Percentiles rank a stretch among this genome's conserved stretches.
phyloP scores from a whole-genome alignment of 2,888 invertebrate genomes.

The Congeria kusceri region DNA sequence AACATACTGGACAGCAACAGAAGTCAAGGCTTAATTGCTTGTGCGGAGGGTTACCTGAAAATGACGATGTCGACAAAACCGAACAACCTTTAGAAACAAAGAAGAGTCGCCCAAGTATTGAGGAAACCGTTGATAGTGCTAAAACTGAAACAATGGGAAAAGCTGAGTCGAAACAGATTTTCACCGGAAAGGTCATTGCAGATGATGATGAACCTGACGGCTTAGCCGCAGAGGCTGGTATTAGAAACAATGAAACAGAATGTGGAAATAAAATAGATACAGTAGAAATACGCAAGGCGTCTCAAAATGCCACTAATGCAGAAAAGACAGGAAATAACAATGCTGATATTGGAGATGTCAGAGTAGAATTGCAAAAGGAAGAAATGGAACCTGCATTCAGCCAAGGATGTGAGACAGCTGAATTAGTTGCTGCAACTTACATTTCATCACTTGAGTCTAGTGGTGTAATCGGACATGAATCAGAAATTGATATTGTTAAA shows the following conservation, averaged over 20 bases:
- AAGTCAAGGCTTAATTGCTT: slow-evolving; percentile 23
- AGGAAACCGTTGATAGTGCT: too few species aligned
- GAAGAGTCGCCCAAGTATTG: background rate
- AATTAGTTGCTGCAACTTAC: too few species aligned
- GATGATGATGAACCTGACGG: background rate
- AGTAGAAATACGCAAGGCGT: background rate
- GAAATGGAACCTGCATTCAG: background rate
- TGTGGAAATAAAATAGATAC: slow-evolving; percentile 1
- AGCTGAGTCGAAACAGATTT: slow-evolving; percentile 42
- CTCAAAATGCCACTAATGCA: background rate
- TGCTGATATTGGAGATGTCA: slow-evolving; percentile 1
- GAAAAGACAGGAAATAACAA: slow-evolving; percentile 3
- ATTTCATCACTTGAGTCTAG: too few species aligned
- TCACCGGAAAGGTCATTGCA: background rate
- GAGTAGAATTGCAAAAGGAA: background rate
- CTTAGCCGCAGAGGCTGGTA: background rate
- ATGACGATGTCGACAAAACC: slow-evolving; percentile 21
- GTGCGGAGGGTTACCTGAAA: slow-evolving; percentile 26
- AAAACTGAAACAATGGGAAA: slow-evolving; percentile 39
- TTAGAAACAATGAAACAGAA: slow-evolving; percentile 7
- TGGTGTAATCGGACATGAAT: too few species aligned
- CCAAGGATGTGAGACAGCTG: too few species aligned
- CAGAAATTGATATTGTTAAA: too few species aligned
- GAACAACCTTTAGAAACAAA: slow-evolving; percentile 30
- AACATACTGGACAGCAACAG: slow-evolving; percentile 1